Evolutionary conservation across 2,113 vertebrate genomes (phyloP).

Genomic region (Telmatochromis brichardi): DNA sequence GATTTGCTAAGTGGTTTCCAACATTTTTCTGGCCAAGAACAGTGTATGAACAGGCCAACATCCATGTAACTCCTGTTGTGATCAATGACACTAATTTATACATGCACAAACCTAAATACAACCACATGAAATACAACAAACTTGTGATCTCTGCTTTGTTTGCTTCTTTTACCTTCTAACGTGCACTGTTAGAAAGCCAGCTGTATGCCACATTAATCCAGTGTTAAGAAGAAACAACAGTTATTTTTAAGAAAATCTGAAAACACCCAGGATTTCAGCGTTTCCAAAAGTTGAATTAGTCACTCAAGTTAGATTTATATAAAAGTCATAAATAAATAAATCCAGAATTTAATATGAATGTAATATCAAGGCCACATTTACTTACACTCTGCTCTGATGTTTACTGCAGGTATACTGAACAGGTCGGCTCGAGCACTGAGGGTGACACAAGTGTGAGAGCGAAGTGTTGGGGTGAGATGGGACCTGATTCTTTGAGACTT

Average conservation of each 20-base stretch:
- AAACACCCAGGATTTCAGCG: background rate
- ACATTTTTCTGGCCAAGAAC: background rate
- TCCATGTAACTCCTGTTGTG: fast-evolving
- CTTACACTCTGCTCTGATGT: background rate
- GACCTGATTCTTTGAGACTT: background rate
- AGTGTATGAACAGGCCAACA: background rate
- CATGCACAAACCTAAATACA: background rate
- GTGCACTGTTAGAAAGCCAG: background rate
- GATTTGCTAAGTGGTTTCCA: background rate
- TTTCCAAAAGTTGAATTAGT: background rate
- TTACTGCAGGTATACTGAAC: background rate
- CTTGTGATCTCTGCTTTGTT: background rate
- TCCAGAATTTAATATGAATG: background rate
- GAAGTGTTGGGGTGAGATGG: background rate
- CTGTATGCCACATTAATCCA: fast-evolving
- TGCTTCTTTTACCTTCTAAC: background rate
- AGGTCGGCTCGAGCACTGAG: background rate
- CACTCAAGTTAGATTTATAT: background rate
- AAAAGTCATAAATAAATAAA: background rate
- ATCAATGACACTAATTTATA: fast-evolving
- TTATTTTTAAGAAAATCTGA: background rate
- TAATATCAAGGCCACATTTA: background rate
- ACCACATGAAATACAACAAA: background rate
- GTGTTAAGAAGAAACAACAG: background rate
- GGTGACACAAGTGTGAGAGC: background rate